Base-by-base conservation (phyloP, 2,888 invertebrate species). In the Macropis europaea region DNA sequence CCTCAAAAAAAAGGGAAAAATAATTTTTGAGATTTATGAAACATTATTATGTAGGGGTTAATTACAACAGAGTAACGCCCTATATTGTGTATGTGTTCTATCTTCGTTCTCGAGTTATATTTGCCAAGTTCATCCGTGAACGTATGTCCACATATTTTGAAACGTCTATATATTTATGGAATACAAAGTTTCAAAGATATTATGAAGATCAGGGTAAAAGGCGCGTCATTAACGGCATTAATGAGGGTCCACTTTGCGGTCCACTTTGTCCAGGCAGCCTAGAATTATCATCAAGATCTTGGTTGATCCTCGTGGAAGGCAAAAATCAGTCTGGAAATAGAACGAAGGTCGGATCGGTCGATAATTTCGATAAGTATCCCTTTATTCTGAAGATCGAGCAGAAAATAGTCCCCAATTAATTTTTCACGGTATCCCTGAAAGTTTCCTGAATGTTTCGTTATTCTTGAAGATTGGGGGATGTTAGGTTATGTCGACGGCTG, bases 221-320 rank as follows among this genome's bases (percentile, higher is more conserved):
- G 70, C 82, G 82, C 64, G 81, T 84, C 83, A 84, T 87, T 84
- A 84, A 78, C 53, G 73, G 40, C 64, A 70, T 77, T 83, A 82
- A 84, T 84, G 79, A 78, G 59, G 38, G 54, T 22, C 53, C 59
- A 40, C 56, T 72, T 75, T 60, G 57, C 48, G 61, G 53, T 42
- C 63, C 45, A 54, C 34, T 57, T 67, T 69, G 64, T 61, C 66
- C 30, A 34, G 59, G 63, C 60, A 72, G 64, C 66, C 64, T 63
- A 66, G 71, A 67, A 81, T 81, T 79, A 81, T 77, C 77, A 48
- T 59, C 52, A 42, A 64, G 42, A 26, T 64, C 36, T 52, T 28
- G 61, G 32, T 19, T 19, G 40, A 54, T 67, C 52, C n/a, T n/a
- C 53, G 69, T 52, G 42, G 50, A 73, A 70, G 61, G 70, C 34